A percentile compares a stretch with the other conserved stretches of the same genome.
These are phyloP conservation scores for Saccostrea echinata DNA, from an alignment of 1,140 invertebrate species.

Conservation along the genomic window DNA sequence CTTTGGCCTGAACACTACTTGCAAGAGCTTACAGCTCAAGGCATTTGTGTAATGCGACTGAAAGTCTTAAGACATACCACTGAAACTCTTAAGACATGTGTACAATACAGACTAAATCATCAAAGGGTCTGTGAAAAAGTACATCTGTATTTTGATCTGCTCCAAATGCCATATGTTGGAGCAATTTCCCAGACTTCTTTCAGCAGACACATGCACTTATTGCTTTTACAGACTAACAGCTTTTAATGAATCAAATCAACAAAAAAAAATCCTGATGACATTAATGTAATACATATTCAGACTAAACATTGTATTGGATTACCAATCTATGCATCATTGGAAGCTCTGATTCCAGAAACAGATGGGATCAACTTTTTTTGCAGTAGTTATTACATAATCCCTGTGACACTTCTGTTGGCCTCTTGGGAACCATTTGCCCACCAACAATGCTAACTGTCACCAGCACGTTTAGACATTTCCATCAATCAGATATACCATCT, in stretches of 20 bases:
- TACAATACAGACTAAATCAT: not conserved
- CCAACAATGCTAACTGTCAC: not conserved
- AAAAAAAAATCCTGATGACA: not conserved
- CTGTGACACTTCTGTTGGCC: not conserved
- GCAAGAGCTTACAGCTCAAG: too few species aligned
- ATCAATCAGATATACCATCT: not conserved
- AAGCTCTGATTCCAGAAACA: slow-evolving; percentile 23
- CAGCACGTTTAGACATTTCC: not conserved
- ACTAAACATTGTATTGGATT: slow-evolving; percentile 26
- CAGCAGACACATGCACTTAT: slow-evolving; percentile 33
- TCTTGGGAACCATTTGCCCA: slow-evolving; percentile 3
- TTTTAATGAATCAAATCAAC: slow-evolving; percentile 37
- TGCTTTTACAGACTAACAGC: slow-evolving; percentile 28
- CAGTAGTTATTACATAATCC: slow-evolving; percentile 7
- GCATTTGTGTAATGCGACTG: too few species aligned
- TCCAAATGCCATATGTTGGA: not conserved
- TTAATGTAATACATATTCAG: slow-evolving; percentile 29
- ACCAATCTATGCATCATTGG: not conserved
- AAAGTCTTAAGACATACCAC: too few species aligned
- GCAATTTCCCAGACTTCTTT: slow-evolving; percentile 32
- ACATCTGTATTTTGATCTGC: slow-evolving; percentile 28
- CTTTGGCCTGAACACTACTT: too few species aligned
- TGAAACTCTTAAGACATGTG: not conserved
- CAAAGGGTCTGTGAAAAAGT: not conserved
- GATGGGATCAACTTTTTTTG: not conserved